Evolutionary conservation across 2,888 invertebrate genomes (phyloP).

Genomic region (Tenthredo scrophulariae): DNA sequence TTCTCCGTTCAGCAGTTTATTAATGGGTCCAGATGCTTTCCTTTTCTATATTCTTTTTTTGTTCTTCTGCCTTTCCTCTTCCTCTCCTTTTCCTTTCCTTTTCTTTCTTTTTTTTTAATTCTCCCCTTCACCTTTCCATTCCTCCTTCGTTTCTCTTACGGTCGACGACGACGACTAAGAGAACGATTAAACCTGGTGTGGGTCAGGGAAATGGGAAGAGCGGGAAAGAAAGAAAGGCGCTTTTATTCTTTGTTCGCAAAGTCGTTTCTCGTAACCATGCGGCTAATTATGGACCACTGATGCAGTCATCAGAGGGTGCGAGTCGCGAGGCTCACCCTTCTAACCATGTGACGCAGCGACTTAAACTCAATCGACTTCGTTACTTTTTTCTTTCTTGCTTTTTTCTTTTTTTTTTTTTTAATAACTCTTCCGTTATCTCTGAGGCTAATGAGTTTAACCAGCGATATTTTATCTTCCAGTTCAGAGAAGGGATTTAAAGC

Average conservation of each 20-base stretch:
- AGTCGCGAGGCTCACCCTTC: constrained; percentile 14
- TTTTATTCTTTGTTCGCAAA: constrained; percentile 42
- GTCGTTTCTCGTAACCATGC: constrained; percentile 45
- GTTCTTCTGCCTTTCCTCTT: constrained; percentile 49
- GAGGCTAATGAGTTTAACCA: constrained; percentile 32
- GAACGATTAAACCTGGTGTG: constrained; percentile 26
- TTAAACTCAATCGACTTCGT: constrained; percentile 38
- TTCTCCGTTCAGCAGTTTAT: constrained; percentile 48
- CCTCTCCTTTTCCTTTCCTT: not conserved
- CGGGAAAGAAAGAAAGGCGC: constrained; percentile 13
- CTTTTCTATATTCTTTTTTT: constrained; percentile 24
- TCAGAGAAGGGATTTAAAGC: not conserved
- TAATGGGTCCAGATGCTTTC: constrained; percentile 51
- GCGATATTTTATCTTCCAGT: not conserved
- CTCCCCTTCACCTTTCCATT: not conserved
- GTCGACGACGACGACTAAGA: not conserved
- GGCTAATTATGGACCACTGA: constrained; percentile 45
- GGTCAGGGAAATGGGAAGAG: constrained; percentile 9
- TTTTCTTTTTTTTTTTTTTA: not conserved
- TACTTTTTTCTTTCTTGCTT: not conserved
- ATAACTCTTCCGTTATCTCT: constrained; percentile 12
- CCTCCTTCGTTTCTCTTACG: constrained; percentile 5
- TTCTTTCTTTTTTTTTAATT: not conserved
- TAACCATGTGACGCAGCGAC: constrained; percentile 38
- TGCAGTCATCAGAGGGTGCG: constrained; percentile 39